Evolutionary conservation across 2,888 invertebrate species (phyloP), one percentile per base, ranked within the genome.

Genomic region (Seira musarum): DNA sequence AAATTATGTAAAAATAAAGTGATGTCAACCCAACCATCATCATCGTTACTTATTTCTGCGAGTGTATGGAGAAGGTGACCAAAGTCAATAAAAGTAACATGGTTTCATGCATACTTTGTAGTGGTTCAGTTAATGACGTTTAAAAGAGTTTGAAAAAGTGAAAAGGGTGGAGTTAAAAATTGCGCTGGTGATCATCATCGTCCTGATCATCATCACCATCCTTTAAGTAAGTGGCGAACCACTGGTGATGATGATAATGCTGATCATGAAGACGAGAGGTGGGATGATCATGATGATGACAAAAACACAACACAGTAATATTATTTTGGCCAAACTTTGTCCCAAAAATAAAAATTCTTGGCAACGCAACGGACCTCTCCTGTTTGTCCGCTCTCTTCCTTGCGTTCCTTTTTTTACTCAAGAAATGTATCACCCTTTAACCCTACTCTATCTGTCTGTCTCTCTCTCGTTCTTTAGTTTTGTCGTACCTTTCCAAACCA

Each of bases 291-390:
- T 30, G 30, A 30, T 30, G 30, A 30, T 30, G 30, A 30, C 30
- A 30, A 30, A 30, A 30, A 30, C 30, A 30, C 30, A 30, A 30
- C 30, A 30, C 30, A 30, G 30, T 61, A 22, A 64, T 21, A 24
- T 73, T 73, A 72, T 80, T 80, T 77, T 80, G 80, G 78, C 73
- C 80, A 79, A 30, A 81, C 76, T 79, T 78, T 81, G 83, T 83
- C 81, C 79, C 81, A 83, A 83, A 81, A 81, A 81, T 77, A 83
- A 83, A 83, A 83, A 80, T 81, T 78, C 83, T 81, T 81, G 81
- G 81, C 81, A 81, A 71, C 63, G 81, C 81, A 81, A 71, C 63
- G 46, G 60, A 69, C 24, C 46, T 35, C 22, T 60, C 57, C 24
- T 10, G 17, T 30, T 57, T 53, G 77, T 70, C 77, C 70, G 77